Conservation (phyloP, 2,797 vertebrate genomes). For the Neopelma chrysocephalum region DNA sequence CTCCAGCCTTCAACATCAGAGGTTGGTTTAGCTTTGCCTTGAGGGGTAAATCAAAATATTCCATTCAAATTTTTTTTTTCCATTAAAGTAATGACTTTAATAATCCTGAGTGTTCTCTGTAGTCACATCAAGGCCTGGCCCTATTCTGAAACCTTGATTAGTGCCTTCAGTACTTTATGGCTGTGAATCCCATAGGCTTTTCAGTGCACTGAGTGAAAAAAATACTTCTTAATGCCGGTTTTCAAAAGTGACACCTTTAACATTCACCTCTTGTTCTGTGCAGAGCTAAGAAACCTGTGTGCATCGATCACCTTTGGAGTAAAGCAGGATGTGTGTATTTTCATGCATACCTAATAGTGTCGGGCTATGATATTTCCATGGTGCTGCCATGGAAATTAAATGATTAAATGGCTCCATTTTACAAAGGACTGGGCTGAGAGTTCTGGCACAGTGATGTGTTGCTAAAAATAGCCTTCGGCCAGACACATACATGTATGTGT, state of each 20-base stretch:
- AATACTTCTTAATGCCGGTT: background rate
- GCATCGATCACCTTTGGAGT: fast-evolving
- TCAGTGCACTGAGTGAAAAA: background rate
- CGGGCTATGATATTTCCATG: background rate
- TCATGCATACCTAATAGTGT: background rate
- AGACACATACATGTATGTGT: background rate
- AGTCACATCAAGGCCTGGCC: background rate
- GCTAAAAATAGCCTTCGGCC: constrained; percentile 19
- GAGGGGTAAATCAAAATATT: background rate
- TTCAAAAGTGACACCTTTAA: background rate
- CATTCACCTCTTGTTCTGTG: background rate
- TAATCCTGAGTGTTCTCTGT: background rate
- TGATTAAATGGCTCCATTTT: constrained; percentile 2
- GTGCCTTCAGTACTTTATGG: background rate
- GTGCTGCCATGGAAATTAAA: constrained; percentile 39
- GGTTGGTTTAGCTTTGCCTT: background rate
- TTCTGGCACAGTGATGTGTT: background rate
- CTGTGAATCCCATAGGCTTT: background rate
- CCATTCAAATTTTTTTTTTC: background rate
- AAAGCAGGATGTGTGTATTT: background rate
- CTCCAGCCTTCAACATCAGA: background rate
- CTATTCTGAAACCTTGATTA: background rate
- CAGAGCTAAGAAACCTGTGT: background rate
- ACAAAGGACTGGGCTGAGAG: background rate
- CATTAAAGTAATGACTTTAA: background rate